Percentiles rank a stretch among this genome's conserved stretches.
These are phyloP conservation scores for Egretta garzetta DNA, from an alignment of 2,113 vertebrate genomes.

Conservation along the genomic window DNA sequence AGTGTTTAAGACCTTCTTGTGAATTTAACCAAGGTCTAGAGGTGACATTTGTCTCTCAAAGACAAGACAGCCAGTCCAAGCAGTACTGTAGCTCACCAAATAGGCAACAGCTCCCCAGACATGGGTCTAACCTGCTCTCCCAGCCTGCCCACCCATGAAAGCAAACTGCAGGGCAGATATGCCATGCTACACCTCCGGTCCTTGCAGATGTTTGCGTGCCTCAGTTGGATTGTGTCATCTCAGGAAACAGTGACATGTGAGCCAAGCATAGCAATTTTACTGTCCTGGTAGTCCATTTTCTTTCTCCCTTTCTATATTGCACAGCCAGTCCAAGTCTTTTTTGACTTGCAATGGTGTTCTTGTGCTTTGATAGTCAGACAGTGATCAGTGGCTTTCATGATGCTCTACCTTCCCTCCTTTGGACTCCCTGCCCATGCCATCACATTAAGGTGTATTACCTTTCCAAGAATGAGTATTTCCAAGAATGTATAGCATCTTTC, in stretches of 20 bases:
- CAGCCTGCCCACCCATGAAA: neutral
- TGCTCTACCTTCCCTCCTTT: neutral
- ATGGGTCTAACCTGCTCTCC: neutral
- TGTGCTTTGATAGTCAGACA: neutral
- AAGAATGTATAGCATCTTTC: neutral
- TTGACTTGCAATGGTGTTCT: neutral
- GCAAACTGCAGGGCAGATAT: neutral
- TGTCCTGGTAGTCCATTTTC: neutral
- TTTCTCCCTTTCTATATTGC: neutral
- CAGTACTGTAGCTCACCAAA: neutral
- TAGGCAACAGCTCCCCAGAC: neutral
- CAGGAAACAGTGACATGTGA: neutral
- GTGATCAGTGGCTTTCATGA: neutral
- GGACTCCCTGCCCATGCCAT: neutral
- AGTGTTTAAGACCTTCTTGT: neutral
- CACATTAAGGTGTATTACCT: neutral
- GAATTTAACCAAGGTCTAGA: neutral
- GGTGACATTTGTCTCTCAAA: neutral
- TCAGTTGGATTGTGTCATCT: neutral
- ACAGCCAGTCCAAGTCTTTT: neutral
- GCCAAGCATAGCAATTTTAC: neutral
- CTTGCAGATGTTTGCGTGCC: neutral
- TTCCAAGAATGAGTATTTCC: neutral
- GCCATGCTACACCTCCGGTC: neutral
- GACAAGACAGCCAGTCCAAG: neutral